A percentile compares a stretch with the other conserved stretches of the same genome.
Evolutionary conservation across 2,888 invertebrate genomes (phyloP).

Genomic region (Drosophila ezoana): DNA sequence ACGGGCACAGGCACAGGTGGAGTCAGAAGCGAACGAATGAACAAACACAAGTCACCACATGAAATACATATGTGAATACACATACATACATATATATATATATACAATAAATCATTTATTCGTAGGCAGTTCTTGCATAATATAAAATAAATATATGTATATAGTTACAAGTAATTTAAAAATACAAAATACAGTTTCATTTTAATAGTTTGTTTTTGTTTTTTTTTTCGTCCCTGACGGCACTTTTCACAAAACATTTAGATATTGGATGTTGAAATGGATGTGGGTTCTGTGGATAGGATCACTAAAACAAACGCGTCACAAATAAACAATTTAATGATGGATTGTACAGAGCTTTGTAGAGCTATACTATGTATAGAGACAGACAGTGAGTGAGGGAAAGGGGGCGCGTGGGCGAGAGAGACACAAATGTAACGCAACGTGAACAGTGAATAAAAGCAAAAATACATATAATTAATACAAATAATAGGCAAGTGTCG

Average conservation of each 20-base stretch:
- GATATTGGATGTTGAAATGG: constrained; percentile 41
- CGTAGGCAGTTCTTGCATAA: constrained; percentile 81
- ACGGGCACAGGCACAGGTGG: constrained; percentile 20
- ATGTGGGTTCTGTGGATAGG: constrained; percentile 7
- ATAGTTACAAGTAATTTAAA: constrained; percentile 80
- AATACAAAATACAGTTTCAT: constrained; percentile 79
- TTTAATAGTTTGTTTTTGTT: constrained; percentile 62
- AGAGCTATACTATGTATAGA: constrained; percentile 1
- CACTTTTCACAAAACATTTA: constrained; percentile 65
- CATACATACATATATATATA: constrained; percentile 61
- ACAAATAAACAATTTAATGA: constrained; percentile 34
- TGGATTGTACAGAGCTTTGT: constrained; percentile 17
- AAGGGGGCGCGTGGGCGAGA: neutral
- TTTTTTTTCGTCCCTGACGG: constrained; percentile 54
- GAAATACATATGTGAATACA: constrained; percentile 33
- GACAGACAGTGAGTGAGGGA: neutral
- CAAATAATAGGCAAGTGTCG: constrained; percentile 58
- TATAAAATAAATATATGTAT: constrained; percentile 81
- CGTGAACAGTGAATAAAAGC: constrained; percentile 43
- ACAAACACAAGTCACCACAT: constrained; percentile 42
- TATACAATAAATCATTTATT: constrained; percentile 81
- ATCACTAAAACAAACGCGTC: constrained; percentile 26
- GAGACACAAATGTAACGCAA: constrained; percentile 12
- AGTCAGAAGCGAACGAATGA: constrained; percentile 20
- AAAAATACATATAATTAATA: constrained; percentile 52